phyloP scores from a whole-genome alignment of 2,113 vertebrate species.

The Nibea coibor region DNA sequence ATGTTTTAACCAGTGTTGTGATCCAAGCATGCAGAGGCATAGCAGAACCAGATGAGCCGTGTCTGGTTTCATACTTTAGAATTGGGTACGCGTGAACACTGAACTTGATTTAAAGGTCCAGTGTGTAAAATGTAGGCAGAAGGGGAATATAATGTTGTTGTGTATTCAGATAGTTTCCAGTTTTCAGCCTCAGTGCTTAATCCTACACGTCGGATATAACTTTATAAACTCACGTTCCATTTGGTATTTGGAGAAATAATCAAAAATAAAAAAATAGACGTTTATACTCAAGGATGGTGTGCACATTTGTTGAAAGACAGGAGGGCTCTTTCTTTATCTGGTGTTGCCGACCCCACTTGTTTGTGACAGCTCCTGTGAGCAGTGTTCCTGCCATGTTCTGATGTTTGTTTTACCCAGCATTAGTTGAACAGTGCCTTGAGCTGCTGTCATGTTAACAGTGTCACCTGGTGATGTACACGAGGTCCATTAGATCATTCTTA shows the following conservation, averaged over 20 bases:
- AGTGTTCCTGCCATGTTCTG: slow-evolving; percentile 3
- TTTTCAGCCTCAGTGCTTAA: too few species aligned
- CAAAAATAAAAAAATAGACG: not conserved
- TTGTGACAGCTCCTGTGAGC: slow-evolving; percentile 21
- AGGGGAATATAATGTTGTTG: too few species aligned
- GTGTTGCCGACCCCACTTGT: not conserved
- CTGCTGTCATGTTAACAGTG: slow-evolving; percentile 32
- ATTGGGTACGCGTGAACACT: not conserved
- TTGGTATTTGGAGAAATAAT: not conserved
- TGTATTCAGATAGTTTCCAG: too few species aligned
- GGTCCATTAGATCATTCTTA: not conserved
- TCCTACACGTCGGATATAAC: too few species aligned
- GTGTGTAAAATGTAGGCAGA: too few species aligned
- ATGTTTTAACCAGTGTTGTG: not conserved
- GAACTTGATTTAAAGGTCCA: not conserved
- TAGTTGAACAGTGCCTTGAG: not conserved
- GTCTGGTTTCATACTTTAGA: not conserved
- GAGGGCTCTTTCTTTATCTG: not conserved
- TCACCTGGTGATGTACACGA: not conserved
- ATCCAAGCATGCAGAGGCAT: not conserved
- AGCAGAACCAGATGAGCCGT: not conserved
- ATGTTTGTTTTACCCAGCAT: slow-evolving; percentile 3
- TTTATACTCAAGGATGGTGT: not conserved
- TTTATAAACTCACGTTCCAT: not conserved
- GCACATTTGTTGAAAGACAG: not conserved